Conservation (phyloP, 2,113 vertebrate species). For the Leucosticte australis region DNA sequence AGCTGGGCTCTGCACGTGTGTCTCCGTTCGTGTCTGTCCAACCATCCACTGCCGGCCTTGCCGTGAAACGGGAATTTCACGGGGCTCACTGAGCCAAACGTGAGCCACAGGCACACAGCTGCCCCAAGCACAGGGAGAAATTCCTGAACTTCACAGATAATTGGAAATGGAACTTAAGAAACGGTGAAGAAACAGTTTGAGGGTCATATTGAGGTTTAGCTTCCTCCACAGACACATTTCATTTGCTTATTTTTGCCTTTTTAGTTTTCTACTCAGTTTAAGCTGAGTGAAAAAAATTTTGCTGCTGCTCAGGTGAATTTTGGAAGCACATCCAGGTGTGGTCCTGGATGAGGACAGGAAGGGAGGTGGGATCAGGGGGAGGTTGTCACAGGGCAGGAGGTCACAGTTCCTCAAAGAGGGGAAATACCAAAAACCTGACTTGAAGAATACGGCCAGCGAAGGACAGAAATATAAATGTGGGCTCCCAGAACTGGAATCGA, state of each 20-base stretch:
- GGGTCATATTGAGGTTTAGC: background rate
- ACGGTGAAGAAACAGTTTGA: background rate
- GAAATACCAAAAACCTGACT: background rate
- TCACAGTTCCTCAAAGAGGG: background rate
- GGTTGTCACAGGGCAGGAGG: background rate
- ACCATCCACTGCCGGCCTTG: background rate
- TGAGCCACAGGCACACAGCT: background rate
- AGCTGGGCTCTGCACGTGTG: background rate
- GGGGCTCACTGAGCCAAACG: accelerated
- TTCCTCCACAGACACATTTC: background rate
- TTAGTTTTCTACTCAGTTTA: background rate
- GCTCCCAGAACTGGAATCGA: background rate
- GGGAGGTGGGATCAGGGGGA: background rate
- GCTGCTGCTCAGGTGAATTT: background rate
- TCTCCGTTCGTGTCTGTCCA: background rate
- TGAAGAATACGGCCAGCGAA: background rate
- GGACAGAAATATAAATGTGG: background rate
- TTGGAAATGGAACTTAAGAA: background rate
- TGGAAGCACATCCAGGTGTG: background rate
- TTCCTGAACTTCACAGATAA: background rate
- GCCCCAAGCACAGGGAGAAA: background rate
- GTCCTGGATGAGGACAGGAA: background rate
- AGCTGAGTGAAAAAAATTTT: background rate
- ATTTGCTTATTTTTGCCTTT: background rate
- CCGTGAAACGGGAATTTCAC: background rate